Conservation (phyloP, 2,113 vertebrate genomes). For the Ptyas mucosa region DNA sequence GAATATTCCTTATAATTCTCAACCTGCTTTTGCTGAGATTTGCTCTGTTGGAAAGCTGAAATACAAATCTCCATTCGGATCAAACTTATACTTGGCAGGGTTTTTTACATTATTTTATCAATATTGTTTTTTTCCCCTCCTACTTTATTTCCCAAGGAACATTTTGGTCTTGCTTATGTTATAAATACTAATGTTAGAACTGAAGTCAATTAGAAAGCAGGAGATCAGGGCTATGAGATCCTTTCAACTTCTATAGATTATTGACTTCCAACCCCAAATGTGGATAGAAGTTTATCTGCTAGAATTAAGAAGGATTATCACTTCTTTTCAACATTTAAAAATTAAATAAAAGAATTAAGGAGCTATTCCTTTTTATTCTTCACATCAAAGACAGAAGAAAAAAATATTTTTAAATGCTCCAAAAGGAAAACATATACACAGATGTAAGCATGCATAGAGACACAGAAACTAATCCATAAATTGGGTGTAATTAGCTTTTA, state of each 20-base stretch:
- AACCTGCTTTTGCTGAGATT: background rate
- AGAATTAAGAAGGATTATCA: slow-evolving; percentile 52
- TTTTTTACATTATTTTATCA: fast-evolving
- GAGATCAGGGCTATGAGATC: slow-evolving; percentile 43
- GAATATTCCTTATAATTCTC: background rate
- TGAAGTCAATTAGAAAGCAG: slow-evolving; percentile 34
- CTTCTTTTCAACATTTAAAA: slow-evolving; percentile 23
- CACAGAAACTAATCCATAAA: slow-evolving; percentile 48
- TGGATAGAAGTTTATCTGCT: slow-evolving; percentile 43
- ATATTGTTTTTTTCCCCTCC: background rate
- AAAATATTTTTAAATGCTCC: slow-evolving; percentile 57
- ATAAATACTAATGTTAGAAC: slow-evolving; percentile 45
- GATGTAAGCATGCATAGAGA: background rate
- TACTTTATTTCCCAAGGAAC: background rate
- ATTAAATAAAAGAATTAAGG: slow-evolving; percentile 17
- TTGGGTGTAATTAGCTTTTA: slow-evolving; percentile 58
- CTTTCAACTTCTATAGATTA: slow-evolving; percentile 33
- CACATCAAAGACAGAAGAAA: slow-evolving; percentile 36
- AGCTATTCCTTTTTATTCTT: slow-evolving; percentile 38
- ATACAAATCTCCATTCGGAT: background rate
- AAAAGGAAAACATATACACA: slow-evolving; percentile 15
- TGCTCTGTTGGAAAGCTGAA: background rate
- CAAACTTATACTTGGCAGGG: background rate
- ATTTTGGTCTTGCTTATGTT: slow-evolving; percentile 20
- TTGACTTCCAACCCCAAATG: slow-evolving; percentile 50